A percentile compares a stretch with the other conserved stretches of the same genome.
These are phyloP conservation scores for Tipula helvola DNA, from an alignment of 2,888 invertebrate species.

Conservation along the genomic window DNA sequence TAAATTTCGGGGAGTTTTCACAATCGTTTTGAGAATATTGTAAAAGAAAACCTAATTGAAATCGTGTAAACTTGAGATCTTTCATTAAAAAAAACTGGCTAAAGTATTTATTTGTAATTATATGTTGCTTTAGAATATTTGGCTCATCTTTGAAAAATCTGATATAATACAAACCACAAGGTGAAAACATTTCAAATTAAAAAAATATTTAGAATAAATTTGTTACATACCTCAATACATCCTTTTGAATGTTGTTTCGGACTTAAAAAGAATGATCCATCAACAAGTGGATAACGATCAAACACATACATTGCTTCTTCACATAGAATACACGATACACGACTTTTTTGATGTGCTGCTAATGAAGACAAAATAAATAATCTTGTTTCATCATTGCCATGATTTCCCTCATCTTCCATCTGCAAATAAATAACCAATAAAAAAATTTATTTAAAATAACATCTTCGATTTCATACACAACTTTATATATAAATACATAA, in stretches of 20 bases:
- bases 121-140: no score
- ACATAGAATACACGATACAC: slow-evolving; percentile 79
- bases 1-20: no score
- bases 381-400: slow-evolving; percentile 95
- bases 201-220: background rate
- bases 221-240: slow-evolving; percentile 67
- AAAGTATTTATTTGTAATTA: no score
- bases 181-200: background rate
- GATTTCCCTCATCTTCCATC: slow-evolving; percentile 98
- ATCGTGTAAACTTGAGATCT: no score
- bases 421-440: slow-evolving; percentile 37
- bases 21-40: no score
- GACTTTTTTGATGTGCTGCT: slow-evolving; percentile 78
- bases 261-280: slow-evolving; percentile 96
- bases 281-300: slow-evolving; percentile 93
- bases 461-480: background rate
- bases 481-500: background rate
- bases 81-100: no score
- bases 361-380: slow-evolving; percentile 91
- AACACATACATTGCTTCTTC: slow-evolving; percentile 82
- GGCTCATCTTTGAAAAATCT: no score
- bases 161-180: background rate
- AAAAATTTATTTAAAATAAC: background rate
- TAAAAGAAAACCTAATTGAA: no score
- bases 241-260: slow-evolving; percentile 80